Percentiles rank a stretch among this genome's conserved stretches.
phyloP scores from a whole-genome alignment of 2,113 vertebrate genomes.

The Fukomys damarensis region DNA sequence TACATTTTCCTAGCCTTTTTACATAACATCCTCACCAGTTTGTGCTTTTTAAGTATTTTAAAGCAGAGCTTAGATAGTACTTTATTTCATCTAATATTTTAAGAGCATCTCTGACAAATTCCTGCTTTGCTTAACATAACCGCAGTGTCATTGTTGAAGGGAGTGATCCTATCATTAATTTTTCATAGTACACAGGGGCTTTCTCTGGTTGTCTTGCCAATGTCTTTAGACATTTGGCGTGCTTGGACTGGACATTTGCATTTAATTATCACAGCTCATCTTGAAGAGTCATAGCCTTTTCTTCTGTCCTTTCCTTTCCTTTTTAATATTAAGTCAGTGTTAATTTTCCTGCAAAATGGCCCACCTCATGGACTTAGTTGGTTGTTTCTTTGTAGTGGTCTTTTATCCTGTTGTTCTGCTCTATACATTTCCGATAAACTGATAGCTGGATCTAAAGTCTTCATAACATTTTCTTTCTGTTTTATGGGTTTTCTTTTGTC shows the following conservation, averaged over 20 bases:
- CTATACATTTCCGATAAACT: neutral
- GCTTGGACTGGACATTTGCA: neutral
- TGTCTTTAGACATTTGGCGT: neutral
- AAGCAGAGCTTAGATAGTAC: neutral
- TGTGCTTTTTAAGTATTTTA: conserved; percentile 44
- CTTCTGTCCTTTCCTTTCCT: neutral
- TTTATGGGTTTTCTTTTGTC: neutral
- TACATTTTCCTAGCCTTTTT: neutral
- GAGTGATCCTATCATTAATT: neutral
- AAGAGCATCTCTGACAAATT: neutral
- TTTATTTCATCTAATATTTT: conserved; percentile 39
- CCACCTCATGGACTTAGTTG: neutral
- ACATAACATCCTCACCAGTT: neutral
- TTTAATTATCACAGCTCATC: neutral
- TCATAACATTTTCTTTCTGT: neutral
- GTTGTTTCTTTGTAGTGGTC: neutral
- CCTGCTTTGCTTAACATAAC: neutral
- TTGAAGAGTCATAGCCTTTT: neutral
- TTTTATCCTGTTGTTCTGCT: neutral
- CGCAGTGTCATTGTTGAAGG: neutral
- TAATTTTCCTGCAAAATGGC: neutral
- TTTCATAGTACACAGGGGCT: neutral
- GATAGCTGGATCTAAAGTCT: neutral
- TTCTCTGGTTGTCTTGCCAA: neutral
- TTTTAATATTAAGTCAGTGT: neutral